Base-by-base conservation (phyloP, 1,140 invertebrate genomes). In the Lordiphosa collinella region DNA sequence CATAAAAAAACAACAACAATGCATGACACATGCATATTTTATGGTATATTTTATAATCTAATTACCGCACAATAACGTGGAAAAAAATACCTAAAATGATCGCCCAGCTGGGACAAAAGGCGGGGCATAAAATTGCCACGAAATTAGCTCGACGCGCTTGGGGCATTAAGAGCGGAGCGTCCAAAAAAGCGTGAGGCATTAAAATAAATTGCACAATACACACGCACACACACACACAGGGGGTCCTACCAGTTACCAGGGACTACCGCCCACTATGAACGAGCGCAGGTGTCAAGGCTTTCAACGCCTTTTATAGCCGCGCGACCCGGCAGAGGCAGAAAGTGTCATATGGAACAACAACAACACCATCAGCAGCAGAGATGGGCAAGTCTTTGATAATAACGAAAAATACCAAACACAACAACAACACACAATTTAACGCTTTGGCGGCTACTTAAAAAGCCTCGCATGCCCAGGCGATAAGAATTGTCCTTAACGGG, bases 21-120 rank as follows among this genome's bases (percentile, higher is more conserved):
- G 78, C 78, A 67, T 80, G 62, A 82, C 60, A 59, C 57, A 71
- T 82, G 54, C 71, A 80, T 82, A 84, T 76, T 82, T 82, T 76
- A 82, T 84, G 48, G 78, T 56, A 84, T 84, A 82, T 82, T 82
- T 82, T 82, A 82, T 84, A 82, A 84, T 82, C 78, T 82, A 82
- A 82, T 82, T 82, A 82, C 78, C 78, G 67, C 60, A 52, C 58
- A 84, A 82, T 76, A 84, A 61, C 67, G 68, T 62, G 48, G 58
- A 61, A 32, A 70, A 55, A 67, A 55, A 74, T 47, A 47, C 63
- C 40, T 5, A 25, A 9, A 41, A 64, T 71, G 72, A 82, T 82
- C 78, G 78, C 78, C 56, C 78, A 82, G 78, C 78, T 82, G 78
- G 78, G 78, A 78, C 67, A 36, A 36, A 18, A 0, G 4, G 12